Evolutionary conservation across 1,140 invertebrate species (phyloP), one percentile per base, ranked within the genome.

Genomic region (Cyrtorhinus lividipennis): DNA sequence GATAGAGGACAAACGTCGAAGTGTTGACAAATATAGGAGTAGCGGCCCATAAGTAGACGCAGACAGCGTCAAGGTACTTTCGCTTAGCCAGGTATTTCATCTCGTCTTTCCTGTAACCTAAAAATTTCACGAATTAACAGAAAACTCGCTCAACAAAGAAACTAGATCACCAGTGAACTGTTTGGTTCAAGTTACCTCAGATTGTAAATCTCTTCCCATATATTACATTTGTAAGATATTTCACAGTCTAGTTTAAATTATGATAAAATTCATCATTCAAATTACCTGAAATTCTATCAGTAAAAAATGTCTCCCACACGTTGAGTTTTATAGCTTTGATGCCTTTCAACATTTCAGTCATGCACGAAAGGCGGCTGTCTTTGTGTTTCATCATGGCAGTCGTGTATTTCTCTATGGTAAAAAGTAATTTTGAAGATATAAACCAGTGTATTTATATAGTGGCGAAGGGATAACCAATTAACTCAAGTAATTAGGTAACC

Each of bases 31-130:
- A 70, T 53, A 98, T 88, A 0, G 95, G 95, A n/a, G 95, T 98
- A 5, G 92, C 95, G 0, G 95, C 96, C 96, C 96, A 99, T 73
- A 99, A 92, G 73, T 93, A 98, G 1, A 98, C 96, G 77, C 95
- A 99, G 56, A 96, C 74, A n/a, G 95, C 96, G 78, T 99, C 96
- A 64, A 99, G 74, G 76, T 98, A 99, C 77, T 99, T 99, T 66
- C 92, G 79, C 18, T 84, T 83, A 65, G 84, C 83, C 53, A 95
- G 73, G 70, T 85, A 87, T 59, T 82, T 81, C 20, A 95, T 70
- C 77, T 95, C 92, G 45, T 75, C 71, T 1, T 77, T 72, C 53
- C 92, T 77, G 12, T 84, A 73, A 66, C 77, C 82, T 85, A 67
- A 67, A 18, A 65, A 58, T 59, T 62, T 30, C 5, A 63, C 12